Conservation (phyloP, 2,113 vertebrate species). For the Myrmecophaga tridactyla region DNA sequence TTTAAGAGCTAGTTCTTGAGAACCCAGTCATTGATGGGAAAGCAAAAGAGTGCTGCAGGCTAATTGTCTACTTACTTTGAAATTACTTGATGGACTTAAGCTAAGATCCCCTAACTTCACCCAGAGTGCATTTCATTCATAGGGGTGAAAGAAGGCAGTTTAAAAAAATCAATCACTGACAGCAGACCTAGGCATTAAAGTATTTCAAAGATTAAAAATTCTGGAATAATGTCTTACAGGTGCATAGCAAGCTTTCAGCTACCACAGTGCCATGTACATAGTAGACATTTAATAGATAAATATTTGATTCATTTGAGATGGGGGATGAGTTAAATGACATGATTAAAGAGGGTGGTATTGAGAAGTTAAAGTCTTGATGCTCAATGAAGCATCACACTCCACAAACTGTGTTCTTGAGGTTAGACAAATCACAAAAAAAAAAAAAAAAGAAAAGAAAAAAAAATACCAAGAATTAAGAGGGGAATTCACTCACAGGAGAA, state of each 20-base stretch:
- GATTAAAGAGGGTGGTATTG: background rate
- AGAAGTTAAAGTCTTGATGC: constrained; percentile 39
- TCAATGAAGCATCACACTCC: background rate
- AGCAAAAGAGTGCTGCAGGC: background rate
- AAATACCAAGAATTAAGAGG: constrained; percentile 42
- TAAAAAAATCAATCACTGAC: background rate
- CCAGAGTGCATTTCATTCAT: background rate
- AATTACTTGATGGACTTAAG: background rate
- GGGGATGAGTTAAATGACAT: background rate
- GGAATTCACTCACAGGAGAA: constrained; percentile 71
- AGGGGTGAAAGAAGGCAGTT: background rate
- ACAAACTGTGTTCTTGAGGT: background rate
- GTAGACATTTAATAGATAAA: background rate
- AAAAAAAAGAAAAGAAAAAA: too few species aligned
- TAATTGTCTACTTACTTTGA: constrained; percentile 38
- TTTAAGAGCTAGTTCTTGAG: constrained; percentile 26
- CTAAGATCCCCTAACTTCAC: background rate
- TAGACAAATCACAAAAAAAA: background rate
- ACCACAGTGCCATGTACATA: background rate
- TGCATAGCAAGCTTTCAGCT: background rate
- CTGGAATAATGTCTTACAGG: background rate
- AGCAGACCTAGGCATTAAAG: background rate
- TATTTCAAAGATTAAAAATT: background rate
- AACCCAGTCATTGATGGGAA: background rate
- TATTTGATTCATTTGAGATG: background rate